These are phyloP conservation scores for Corvus cornix DNA, from an alignment of 2,113 vertebrate species.

Conservation along the genomic window DNA sequence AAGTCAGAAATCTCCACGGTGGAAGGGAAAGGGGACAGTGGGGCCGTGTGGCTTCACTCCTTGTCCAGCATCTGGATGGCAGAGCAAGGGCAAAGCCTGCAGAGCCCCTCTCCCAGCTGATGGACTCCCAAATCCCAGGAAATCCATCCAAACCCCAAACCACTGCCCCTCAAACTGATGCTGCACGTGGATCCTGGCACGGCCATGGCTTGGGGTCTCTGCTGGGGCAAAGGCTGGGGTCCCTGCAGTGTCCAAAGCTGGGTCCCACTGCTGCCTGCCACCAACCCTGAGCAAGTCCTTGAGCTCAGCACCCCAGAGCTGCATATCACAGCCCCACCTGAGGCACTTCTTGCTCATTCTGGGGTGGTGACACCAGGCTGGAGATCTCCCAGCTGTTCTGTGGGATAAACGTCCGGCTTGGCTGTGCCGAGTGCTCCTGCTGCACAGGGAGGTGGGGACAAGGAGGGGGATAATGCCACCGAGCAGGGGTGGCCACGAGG, in stretches of 20 bases:
- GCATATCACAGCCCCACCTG: fast-evolving
- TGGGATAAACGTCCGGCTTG: fast-evolving
- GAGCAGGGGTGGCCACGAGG: background rate
- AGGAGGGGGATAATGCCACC: background rate
- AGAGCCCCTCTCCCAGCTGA: background rate
- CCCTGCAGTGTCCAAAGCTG: background rate
- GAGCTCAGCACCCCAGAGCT: background rate
- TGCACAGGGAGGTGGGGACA: background rate
- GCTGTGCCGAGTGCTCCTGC: fast-evolving
- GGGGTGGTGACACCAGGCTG: background rate
- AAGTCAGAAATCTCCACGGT: background rate
- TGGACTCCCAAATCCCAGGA: background rate
- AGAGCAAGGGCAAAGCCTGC: background rate
- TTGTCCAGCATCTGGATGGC: fast-evolving
- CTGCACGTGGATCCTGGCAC: fast-evolving
- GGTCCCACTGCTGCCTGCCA: background rate
- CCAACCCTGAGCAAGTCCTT: fast-evolving
- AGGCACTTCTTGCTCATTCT: background rate
- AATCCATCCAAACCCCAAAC: background rate
- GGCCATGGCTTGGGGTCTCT: background rate
- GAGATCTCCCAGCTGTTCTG: background rate
- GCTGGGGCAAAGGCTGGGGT: background rate
- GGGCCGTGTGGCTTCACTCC: fast-evolving
- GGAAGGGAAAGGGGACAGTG: fast-evolving
- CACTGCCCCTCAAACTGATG: fast-evolving